Evolutionary conservation across 2,113 vertebrate species (phyloP), one percentile per base, ranked within the genome.

Genomic region (Perca fluviatilis): DNA sequence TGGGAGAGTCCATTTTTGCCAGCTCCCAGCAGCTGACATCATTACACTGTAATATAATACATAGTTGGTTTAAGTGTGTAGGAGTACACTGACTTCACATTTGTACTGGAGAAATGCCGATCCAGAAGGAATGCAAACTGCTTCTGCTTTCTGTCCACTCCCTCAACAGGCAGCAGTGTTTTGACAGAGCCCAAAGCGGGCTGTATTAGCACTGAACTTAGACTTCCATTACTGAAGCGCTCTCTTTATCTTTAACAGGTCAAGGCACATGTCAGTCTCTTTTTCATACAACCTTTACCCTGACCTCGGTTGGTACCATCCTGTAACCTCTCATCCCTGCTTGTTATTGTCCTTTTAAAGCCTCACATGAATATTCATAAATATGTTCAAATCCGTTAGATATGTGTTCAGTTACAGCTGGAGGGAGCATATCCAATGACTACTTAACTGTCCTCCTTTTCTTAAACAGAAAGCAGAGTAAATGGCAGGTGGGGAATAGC

Each of bases 121-220:
- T 53, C n/a, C 70, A 72, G 68, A 33, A 83, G 81, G 89, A 91
- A 92, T 87, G 79, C 86, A 89, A 67, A 84, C 79, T 69, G 60
- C 83, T 51, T 76, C 84, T 89, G 86, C 83, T 82, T 90, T 87
- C 75, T 66, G 74, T 90, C 63, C 77, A 49, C 69, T 85, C 79
- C 79, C 82, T 82, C 75, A 73, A 79, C 76, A 71, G 65, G 65
- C 81, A 75, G 69, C 54, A 2, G 49, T 58, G 51, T 90, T 85
- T 86, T 89, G 87, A 90, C 83, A 87, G 68, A 85, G 69, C 21
- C 65, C 72, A 69, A 67, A 5, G 36, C 33, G 5, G 80, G 77
- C 15, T 10, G 18, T 77, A 67, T 75, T 63, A 84, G 46, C 25
- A 9, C 43, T 74, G 60, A 91, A 79, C 83, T 70, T 79, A 78